Base-by-base conservation (phyloP, 2,797 vertebrate species). In the Distichodus sexfasciatus region DNA sequence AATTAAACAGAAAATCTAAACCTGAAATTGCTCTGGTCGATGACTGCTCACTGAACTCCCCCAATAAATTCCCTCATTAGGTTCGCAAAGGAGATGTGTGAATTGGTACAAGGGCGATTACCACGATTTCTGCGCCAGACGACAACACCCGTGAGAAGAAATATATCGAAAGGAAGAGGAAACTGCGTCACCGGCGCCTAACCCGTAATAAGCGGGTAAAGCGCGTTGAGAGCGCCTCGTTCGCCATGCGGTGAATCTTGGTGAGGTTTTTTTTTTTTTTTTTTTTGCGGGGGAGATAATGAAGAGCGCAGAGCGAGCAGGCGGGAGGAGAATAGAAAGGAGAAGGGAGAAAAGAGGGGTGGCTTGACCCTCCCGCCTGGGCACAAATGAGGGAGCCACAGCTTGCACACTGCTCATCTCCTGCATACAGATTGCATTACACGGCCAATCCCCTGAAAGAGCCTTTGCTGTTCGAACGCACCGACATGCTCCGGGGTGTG, bases 361-460 rank as follows among this genome's bases (percentile, higher is more conserved):
- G 72, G 79, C 77, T 72, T 63, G 80, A 79, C 85, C 77, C 80
- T 83, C 75, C 81, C 75, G 79, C 77, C 76, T 71, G 76, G 81
- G 79, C 85, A 83, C 85, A 85, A 87, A 86, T 85, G 84, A 87
- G 78, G 79, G 66, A 75, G 75, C 71, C 66, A 79, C 72, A 67
- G 73, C 75, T 60, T 69, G 71, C 67, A 66, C 33, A 50, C 71
- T 79, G 82, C 83, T 89, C 84, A 85, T 87, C 84, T 83, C 84
- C 58, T 87, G 90, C 88, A 89, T 89, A 90, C 88, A 87, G 88
- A 91, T 90, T 82, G 84, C 85, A 86, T 89, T 88, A 88, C 87
- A 88, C 84, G 84, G 88, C 85, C 88, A 90, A 86, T 88, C 87
- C 84, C 86, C 87, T 89, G 84, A 89, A 84, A 82, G 67, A 77